Base-by-base conservation (phyloP, 2,113 vertebrate species). In the Crocuta crocuta region DNA sequence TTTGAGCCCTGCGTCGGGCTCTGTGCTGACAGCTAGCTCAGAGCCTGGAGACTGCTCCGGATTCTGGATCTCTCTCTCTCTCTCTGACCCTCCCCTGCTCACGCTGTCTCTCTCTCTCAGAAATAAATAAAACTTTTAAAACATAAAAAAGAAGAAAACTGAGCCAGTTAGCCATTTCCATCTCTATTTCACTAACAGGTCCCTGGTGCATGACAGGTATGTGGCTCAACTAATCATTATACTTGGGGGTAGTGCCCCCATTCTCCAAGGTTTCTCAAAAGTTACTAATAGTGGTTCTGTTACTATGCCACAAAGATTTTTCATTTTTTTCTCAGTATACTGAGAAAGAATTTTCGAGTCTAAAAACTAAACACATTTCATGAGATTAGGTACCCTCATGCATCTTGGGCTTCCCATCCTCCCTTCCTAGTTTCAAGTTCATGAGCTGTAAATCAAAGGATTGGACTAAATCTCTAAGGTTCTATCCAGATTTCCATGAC, bases 361-460 rank as follows among this genome's bases (percentile, higher is more conserved):
- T 89, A 82, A 95, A 71, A 71, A 78, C 4, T 55, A 84, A 79
- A 85, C n/a, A 86, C n/a, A 84, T 79, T 86, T 81, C 88, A 80
- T 23, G 15, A 74, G 73, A 53, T 7, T 65, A 17, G 86, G 78
- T 35, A 43, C 61, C 53, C 45, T 15, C 31, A 17, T n/a, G 53
- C 5, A 65, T 58, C 68, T 50, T 66, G 80, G 35, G 39, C 33
- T 92, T 91, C 50, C 35, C 19, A 10, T 5, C 23, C 33, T 79
- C 31, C 50, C 13, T 68, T 61, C 39, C 8, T 24, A 71, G 26
- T 82, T 78, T 92, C 61, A 88, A 92, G 45, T 31, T 85, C 48
- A 61, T 92, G 48, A 82, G 68, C 83, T 88, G 0, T 88, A 88
- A 86, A 96, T 63, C 19, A 58, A 80, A 53, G 53, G 63, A 65